A percentile compares a stretch with the other conserved stretches of the same genome.
These are phyloP conservation scores for Argyresthia goedartella DNA, from an alignment of 2,888 invertebrate genomes.

Conservation along the genomic window DNA sequence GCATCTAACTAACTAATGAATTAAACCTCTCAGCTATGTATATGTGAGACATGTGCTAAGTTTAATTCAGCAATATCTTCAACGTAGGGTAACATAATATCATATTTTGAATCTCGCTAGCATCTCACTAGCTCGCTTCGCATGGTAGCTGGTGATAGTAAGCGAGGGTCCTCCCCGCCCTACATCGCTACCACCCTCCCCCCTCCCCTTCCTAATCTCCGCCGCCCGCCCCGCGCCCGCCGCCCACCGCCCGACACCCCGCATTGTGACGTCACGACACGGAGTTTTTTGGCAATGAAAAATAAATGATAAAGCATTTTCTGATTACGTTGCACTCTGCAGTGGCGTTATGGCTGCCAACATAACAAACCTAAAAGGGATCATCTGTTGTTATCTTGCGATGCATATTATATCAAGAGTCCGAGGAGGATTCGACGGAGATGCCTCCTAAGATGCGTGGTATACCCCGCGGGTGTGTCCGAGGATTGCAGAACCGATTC, in stretches of 20 bases:
- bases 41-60: no score
- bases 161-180: slow-evolving; percentile 30
- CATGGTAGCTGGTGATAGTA: slow-evolving; percentile 25
- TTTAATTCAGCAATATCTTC: no score
- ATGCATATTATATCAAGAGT: neutral
- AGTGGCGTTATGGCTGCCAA: neutral
- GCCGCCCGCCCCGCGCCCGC: slow-evolving; percentile 35
- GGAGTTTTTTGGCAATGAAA: slow-evolving; percentile 54
- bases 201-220: slow-evolving; percentile 49
- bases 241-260: slow-evolving; percentile 6
- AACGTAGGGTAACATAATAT: no score
- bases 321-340: slow-evolving; percentile 27
- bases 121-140: no score
- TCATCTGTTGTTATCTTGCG: no score
- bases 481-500: neutral
- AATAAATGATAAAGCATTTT: slow-evolving; percentile 39
- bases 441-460: no score
- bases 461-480: neutral
- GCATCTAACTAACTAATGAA: no score
- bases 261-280: slow-evolving; percentile 62
- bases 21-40: no score
- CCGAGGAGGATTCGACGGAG: neutral
- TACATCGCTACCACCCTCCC: slow-evolving; percentile 21
- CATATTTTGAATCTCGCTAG: no score
- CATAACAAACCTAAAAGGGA: neutral